Evolutionary conservation across 2,888 invertebrate genomes (phyloP), one percentile per base, ranked within the genome.

Genomic region (Drosophila algonquin): DNA sequence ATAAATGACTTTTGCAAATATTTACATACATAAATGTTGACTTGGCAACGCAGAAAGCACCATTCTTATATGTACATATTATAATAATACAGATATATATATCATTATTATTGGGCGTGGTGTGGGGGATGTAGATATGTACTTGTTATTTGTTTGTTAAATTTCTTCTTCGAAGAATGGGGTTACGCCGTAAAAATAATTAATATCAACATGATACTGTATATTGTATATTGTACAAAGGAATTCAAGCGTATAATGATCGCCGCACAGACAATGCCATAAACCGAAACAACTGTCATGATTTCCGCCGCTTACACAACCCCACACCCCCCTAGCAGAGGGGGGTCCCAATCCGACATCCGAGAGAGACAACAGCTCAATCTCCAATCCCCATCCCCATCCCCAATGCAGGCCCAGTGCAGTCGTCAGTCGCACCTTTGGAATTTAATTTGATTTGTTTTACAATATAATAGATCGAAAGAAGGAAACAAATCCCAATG

Each of bases 251-350:
- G 72, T 72, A 65, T 74, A 72, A 74, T 64, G 56, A 77, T 73
- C 78, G 65, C 73, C 53, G 67, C 53, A 69, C 60, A 79, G 81
- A 84, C 82, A 87, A 87, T 84, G 63, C 82, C 81, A 87, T 83
- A 87, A 81, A 78, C 74, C 62, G 40, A 73, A 72, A 79, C 70
- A 73, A 87, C 81, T 83, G 83, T 81, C 87, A 81, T 77, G 72
- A 83, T 83, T 83, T 83, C 82, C 83, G 83, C 71, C 73, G 80
- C 72, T 62, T 64, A 68, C 53, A 79, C 72, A 70, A 82, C 70
- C 72, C 79, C 56, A 64, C 35, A 51, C 14, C 40, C 40, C 40
- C 8, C n/a, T 44, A n/a, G 48, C 48, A 45, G 27, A 2, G 27
- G n/a, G 40, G 6, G 14, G n/a, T n/a, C 40, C 40, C 40, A 40